Percentiles rank a stretch among this genome's conserved stretches.
Evolutionary conservation across 2,888 invertebrate species (phyloP).

Genomic region (Drosophila austrosaltans): DNA sequence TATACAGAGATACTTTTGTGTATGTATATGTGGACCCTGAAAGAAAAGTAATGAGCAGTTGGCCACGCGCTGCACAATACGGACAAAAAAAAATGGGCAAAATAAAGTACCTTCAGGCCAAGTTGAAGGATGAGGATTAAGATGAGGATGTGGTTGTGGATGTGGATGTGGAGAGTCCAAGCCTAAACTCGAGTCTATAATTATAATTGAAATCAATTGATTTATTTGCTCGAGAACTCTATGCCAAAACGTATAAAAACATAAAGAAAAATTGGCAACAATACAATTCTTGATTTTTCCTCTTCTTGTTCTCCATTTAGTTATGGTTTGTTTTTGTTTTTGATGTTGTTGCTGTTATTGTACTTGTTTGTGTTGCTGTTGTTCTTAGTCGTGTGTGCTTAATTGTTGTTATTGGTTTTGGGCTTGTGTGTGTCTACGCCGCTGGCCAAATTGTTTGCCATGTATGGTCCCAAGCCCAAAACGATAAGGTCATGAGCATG

Average conservation of each 20-base stretch:
- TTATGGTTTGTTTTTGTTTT: slow-evolving; percentile 12
- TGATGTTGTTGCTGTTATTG: slow-evolving; percentile 13
- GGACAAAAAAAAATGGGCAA: slow-evolving; percentile 21
- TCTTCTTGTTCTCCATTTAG: slow-evolving; percentile 17
- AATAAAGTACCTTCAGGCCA: slow-evolving; percentile 35
- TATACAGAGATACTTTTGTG: slow-evolving; percentile 10
- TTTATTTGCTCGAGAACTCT: slow-evolving; percentile 77
- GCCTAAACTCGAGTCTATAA: slow-evolving; percentile 73
- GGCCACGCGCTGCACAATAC: slow-evolving; percentile 70
- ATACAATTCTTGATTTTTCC: slow-evolving; percentile 63
- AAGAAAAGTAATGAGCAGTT: slow-evolving; percentile 76
- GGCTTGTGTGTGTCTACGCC: slow-evolving; percentile 19
- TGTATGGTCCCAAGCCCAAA: slow-evolving; percentile 40
- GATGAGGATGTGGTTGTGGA: slow-evolving; percentile 8
- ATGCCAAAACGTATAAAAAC: slow-evolving; percentile 72
- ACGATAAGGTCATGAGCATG: slow-evolving; percentile 79
- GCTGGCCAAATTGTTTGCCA: slow-evolving; percentile 63
- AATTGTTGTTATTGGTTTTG: slow-evolving; percentile 75
- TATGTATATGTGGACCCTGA: slow-evolving; percentile 34
- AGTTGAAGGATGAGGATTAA: slow-evolving; percentile 27
- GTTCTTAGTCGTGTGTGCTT: slow-evolving; percentile 56
- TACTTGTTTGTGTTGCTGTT: slow-evolving; percentile 30
- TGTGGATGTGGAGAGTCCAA: slow-evolving; percentile 19
- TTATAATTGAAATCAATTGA: slow-evolving; percentile 83
- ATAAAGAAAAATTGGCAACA: slow-evolving; percentile 76